Base-by-base conservation (phyloP, 2,888 invertebrate species). In the Ernsta delagoae region DNA sequence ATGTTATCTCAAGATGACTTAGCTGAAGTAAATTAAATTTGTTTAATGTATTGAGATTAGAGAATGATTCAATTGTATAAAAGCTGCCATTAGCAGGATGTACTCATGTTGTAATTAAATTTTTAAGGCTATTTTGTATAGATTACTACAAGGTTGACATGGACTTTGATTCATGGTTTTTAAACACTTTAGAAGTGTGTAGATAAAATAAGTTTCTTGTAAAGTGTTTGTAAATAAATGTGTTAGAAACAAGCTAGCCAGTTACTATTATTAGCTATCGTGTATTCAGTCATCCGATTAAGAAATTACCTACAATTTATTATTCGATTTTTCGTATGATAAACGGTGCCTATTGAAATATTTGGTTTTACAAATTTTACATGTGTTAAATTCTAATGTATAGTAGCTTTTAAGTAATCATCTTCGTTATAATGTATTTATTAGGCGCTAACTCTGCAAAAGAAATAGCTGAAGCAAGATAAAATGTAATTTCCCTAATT, bases 131-230 rank as follows among this genome's bases (percentile, higher is more conserved):
- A 16, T 77, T 79, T 80, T 81, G 75, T 79, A 62, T 62, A 61
- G 53, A 64, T 62, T 69, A 80, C 73, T 82, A 83, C 79, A 36
- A 77, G 75, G 71, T 77, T 75, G 74, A 53, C 9, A 24, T 53
- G 50, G 24, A 53, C n/a, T 9, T 50, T 53, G 16, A 53, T 53
- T 53, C 50, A 16, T 53, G 76, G 71, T 39, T 80, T 81, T 82
- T 77, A 75, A 74, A 82, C 86, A 86, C 87, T 85, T 85, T 84
- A 86, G 84, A 85, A 86, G 85, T 87, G 88, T 83, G 76, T 89
- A 87, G 90, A 90, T 86, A 87, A 88, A 90, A 79, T 75, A 75
- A 79, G 43, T 80, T 82, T 83, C 78, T 75, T 80, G 76, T 85
- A 84, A 80, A 83, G 74, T 81, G 83, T 78, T 72, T 84, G 85